Conservation (phyloP, 2,888 invertebrate genomes). For the Caenorhabditis sp. region DNA sequence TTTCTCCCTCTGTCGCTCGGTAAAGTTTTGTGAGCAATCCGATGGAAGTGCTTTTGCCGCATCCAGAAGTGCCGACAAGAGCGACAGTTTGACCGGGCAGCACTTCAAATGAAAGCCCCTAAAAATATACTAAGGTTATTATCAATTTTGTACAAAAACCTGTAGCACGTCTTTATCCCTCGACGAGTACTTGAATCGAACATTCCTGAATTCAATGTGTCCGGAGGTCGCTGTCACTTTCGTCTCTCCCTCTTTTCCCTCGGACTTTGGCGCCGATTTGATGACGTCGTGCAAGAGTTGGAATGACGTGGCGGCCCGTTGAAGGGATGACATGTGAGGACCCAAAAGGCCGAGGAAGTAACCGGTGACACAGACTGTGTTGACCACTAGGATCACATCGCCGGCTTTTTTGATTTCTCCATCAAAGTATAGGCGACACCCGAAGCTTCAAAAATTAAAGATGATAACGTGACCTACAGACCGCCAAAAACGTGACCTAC, state of each 20-base stretch:
- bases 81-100: conserved; percentile 66
- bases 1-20: conserved; percentile 55
- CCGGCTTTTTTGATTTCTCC: conserved; percentile 59
- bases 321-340: conserved; percentile 62
- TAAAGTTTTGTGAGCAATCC: conserved; percentile 64
- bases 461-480: neutral
- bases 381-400: conserved; percentile 63
- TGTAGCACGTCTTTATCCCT: conserved; percentile 53
- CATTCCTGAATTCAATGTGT: conserved; percentile 69
- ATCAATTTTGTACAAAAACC: no score
- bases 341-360: conserved; percentile 64
- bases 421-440: conserved; percentile 55
- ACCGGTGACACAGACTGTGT: conserved; percentile 62
- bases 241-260: conserved; percentile 38
- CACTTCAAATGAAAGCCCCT: conserved; percentile 55
- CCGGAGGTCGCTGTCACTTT: conserved; percentile 48
- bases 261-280: conserved; percentile 17
- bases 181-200: conserved; percentile 70
- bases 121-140: neutral
- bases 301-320: conserved; percentile 44
- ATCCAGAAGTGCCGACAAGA: conserved; percentile 69
- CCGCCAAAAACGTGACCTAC: no score
- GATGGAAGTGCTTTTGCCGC: conserved; percentile 71
- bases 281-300: conserved; percentile 28
- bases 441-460: conserved; percentile 48